These are phyloP conservation scores for Norana najaformis DNA, from an alignment of 2,888 invertebrate genomes.

Conservation along the genomic window DNA sequence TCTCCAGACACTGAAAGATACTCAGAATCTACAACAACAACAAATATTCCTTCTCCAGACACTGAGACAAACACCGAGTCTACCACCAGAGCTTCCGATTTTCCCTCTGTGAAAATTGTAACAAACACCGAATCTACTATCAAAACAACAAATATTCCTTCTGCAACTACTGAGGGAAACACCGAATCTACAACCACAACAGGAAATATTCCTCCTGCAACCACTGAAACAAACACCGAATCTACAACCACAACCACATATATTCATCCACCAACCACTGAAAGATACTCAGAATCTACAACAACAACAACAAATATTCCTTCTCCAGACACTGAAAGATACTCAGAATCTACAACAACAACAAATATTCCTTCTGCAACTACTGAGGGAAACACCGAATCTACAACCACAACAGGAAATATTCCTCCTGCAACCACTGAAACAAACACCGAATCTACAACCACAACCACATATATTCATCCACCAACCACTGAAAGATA, in stretches of 20 bases:
- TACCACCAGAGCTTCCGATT: neutral
- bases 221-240: too few species aligned
- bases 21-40: neutral
- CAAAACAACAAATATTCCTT: neutral
- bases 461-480: neutral
- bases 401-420: neutral
- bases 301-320: neutral
- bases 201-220: neutral
- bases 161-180: neutral
- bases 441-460: neutral
- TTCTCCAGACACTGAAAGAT: neutral
- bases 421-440: neutral
- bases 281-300: neutral
- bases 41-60: neutral
- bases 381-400: neutral
- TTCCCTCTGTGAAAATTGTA: neutral
- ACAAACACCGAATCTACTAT: neutral
- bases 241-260: too few species aligned
- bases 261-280: neutral
- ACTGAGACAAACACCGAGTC: neutral
- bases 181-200: neutral
- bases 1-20: neutral
- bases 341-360: neutral
- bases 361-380: neutral
- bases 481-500: too few species aligned